Evolutionary conservation across 2,797 vertebrate species (phyloP), one percentile per base, ranked within the genome.

Genomic region (Tenualosa ilisha): DNA sequence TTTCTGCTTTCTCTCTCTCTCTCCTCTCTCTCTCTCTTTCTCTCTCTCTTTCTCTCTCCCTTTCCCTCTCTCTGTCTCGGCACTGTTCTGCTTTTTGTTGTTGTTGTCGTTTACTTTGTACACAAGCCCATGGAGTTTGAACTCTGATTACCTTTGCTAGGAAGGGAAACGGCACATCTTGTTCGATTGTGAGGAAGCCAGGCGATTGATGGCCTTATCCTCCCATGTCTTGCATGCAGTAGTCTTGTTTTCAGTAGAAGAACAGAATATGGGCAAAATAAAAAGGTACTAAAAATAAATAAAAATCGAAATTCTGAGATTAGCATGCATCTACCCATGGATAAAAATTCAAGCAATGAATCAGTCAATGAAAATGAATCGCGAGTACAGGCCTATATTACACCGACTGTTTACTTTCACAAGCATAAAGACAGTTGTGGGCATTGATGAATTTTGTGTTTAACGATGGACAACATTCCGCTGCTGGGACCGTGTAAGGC

Each of bases 111-210:
- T 31, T 75, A 40, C 37, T 75, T 4, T 40, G 15, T 31, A 24
- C 63, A 68, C 24, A 43, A 8, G 68, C 37, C 68, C 17, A 17
- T 43, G 4, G 6, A 37, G 68, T 75, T 37, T 75, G 68, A 43
- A 17, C 68, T 43, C 68, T 75, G 31, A 40, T 75, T 40, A 75
- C 68, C 68, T 75, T 17, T 75, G 68, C 68, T 37, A 75, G 37
- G 37, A 75, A 75, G 37, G 37, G 26, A 17, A 20, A 40, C 17
- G 15, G 68, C 37, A 75, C 68, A 20, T 75, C 68, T 20, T 75
- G 68, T 75, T 75, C 37, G 68, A 75, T 75, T 75, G 8, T 5
- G 26, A 13, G 24, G 63, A 68, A 31, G 63, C 63, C 63, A 31
- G 63, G 2, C 63, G 63, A 68, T 31, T 13, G 12, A 68, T 31